phyloP scores from a whole-genome alignment of 2,113 vertebrate genomes.

The Plotosus lineatus region DNA sequence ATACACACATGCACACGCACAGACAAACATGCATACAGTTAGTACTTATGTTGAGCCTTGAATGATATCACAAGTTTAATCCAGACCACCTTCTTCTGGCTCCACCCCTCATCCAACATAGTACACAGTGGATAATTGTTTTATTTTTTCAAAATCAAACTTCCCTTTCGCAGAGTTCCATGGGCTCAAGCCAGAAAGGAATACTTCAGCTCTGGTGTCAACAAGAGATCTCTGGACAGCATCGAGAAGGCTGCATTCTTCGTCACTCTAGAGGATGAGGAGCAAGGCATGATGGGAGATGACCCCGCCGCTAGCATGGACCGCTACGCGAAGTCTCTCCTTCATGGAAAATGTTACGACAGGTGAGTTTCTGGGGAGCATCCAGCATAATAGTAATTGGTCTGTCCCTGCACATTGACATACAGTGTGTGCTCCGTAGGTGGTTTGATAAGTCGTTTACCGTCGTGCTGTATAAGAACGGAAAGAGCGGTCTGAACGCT shows the following conservation, averaged over 20 bases:
- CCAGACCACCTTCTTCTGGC: not conserved
- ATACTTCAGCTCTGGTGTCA: slow-evolving; percentile 75
- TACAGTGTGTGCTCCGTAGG: slow-evolving; percentile 60
- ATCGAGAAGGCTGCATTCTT: slow-evolving; percentile 88
- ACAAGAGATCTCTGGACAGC: slow-evolving; percentile 75
- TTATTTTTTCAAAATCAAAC: not conserved
- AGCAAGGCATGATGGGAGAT: slow-evolving; percentile 76
- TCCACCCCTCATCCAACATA: not conserved
- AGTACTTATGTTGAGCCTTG: not conserved
- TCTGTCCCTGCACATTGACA: no score
- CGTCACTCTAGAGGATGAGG: slow-evolving; percentile 78
- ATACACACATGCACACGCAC: not conserved
- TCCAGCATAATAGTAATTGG: not conserved
- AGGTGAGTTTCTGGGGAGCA: slow-evolving; percentile 66
- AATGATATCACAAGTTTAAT: not conserved
- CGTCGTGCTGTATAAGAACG: slow-evolving; percentile 81
- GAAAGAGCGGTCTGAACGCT: slow-evolving; percentile 83
- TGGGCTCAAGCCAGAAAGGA: slow-evolving; percentile 80
- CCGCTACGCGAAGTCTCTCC: slow-evolving; percentile 78
- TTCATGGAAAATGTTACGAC: slow-evolving; percentile 86
- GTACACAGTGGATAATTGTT: not conserved
- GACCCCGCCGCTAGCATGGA: slow-evolving; percentile 77
- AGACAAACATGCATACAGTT: not conserved
- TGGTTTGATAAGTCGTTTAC: slow-evolving; percentile 92
- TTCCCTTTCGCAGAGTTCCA: slow-evolving; percentile 69